Conservation (phyloP, 2,797 vertebrate species). For the Momotus momota region DNA sequence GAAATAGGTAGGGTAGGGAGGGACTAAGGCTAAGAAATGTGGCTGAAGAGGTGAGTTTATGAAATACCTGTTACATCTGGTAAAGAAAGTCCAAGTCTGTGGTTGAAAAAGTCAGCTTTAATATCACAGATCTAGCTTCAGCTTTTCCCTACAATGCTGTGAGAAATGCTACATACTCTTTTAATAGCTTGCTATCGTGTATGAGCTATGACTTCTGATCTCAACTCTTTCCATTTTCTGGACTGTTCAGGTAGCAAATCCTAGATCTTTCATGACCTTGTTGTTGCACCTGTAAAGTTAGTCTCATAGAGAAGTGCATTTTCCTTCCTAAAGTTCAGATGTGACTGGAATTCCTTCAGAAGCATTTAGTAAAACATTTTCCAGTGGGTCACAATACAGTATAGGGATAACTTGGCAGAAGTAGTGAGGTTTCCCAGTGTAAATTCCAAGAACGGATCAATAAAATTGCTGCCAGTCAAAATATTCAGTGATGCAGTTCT, state of each 20-base stretch:
- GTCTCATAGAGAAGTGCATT: background rate
- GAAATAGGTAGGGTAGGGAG: background rate
- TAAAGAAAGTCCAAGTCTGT: background rate
- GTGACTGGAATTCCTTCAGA: background rate
- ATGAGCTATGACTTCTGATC: background rate
- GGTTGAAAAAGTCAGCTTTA: background rate
- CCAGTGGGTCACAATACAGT: background rate
- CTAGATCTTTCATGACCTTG: background rate
- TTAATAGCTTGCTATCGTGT: background rate
- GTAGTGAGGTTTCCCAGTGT: background rate
- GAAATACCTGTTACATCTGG: background rate
- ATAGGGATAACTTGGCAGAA: background rate
- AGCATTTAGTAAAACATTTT: background rate
- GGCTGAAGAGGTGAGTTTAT: background rate
- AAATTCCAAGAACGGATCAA: background rate
- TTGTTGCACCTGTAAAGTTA: background rate
- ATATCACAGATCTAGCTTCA: background rate
- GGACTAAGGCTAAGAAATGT: background rate
- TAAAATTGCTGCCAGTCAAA: background rate
- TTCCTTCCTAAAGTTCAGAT: background rate
- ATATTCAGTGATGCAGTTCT: background rate
- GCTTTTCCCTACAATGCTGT: background rate
- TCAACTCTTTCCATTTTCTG: background rate
- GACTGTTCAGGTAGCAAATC: background rate
- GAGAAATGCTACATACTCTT: background rate